Percentiles rank a stretch among this genome's conserved stretches.
Conservation (phyloP, 2,113 vertebrate genomes). For the Macaca mulatta region DNA sequence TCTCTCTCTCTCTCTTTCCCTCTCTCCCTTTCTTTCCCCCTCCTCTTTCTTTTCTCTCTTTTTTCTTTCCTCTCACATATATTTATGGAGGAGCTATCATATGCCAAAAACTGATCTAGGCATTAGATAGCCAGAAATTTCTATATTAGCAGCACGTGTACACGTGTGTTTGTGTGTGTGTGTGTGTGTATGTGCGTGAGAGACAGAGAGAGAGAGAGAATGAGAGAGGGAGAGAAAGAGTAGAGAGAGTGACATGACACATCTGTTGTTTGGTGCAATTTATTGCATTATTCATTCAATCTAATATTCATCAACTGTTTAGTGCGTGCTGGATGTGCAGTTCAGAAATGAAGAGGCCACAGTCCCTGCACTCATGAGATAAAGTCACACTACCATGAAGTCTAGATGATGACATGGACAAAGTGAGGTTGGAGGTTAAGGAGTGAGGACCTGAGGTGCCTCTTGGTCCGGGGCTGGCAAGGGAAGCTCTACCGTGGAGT, state of each 20-base stretch:
- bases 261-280: background rate
- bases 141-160: no score
- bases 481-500: background rate
- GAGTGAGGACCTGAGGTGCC: background rate
- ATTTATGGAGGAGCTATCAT: background rate
- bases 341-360: background rate
- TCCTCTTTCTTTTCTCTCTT: background rate
- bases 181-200: background rate
- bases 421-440: background rate
- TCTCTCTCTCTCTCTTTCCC: background rate
- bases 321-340: background rate
- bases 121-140: background rate
- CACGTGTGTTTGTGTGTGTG: background rate
- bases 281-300: background rate
- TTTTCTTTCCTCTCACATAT: no score
- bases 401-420: background rate
- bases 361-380: background rate
- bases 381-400: background rate
- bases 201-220: background rate
- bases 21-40: background rate
- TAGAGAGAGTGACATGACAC: background rate
- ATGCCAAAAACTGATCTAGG: background rate
- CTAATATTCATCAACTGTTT: background rate
- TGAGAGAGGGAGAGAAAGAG: background rate
- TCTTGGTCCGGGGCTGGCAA: background rate